Percentiles rank a stretch among this genome's conserved stretches.
Conservation (phyloP, 2,888 invertebrate species). For the Adelphocoris suturalis region DNA sequence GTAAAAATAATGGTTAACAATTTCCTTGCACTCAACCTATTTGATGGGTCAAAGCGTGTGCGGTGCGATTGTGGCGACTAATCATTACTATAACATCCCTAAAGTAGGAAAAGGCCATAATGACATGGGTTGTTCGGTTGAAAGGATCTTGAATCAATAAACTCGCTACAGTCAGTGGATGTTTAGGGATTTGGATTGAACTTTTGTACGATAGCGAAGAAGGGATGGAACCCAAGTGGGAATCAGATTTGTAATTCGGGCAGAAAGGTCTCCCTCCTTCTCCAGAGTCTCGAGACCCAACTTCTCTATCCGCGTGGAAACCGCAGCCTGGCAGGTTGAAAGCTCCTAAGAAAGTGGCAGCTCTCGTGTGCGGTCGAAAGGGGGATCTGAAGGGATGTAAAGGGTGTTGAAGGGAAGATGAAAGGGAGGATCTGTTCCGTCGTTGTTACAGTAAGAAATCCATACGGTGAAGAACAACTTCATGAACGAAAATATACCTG, state of each 20-base stretch:
- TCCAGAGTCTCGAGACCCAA: conserved; percentile 8
- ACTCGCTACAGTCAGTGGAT: conserved; percentile 9
- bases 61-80: too few relatives aligned
- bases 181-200: conserved; percentile 40
- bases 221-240: conserved; percentile 36
- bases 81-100: too few relatives aligned
- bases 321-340: conserved; percentile 60
- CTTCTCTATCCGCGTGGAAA: conserved; percentile 44
- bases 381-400: conserved; percentile 21
- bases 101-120: too few relatives aligned
- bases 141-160: conserved; percentile 41
- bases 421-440: not conserved
- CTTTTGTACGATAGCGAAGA: not conserved
- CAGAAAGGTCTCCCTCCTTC: not conserved
- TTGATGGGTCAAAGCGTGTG: too few relatives aligned
- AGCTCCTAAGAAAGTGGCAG: conserved; percentile 40
- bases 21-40: too few relatives aligned
- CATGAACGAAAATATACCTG: too few relatives aligned
- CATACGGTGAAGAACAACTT: too few relatives aligned
- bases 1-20: too few relatives aligned
- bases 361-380: conserved; percentile 9
- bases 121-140: too few relatives aligned
- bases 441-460: not conserved
- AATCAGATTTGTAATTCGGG: conserved; percentile 50
- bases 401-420: conserved; percentile 47